Evolutionary conservation across 2,113 vertebrate genomes (phyloP).

Genomic region (Gnathonemus longibarbis): DNA sequence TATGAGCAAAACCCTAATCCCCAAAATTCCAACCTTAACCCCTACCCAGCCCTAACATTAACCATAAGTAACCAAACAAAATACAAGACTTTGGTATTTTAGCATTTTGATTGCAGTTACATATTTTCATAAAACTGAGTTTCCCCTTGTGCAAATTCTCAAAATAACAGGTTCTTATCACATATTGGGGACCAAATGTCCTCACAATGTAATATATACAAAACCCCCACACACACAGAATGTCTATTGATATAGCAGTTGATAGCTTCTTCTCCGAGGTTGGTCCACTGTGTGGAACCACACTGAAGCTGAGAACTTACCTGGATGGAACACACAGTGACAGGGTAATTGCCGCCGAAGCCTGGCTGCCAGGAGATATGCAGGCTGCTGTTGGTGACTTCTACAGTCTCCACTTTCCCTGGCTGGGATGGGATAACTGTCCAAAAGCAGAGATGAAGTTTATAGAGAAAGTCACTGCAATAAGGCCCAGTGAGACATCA

Average conservation of each 20-base stretch:
- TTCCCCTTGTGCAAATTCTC: background rate
- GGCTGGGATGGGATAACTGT: constrained; percentile 71
- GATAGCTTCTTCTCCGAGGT: background rate
- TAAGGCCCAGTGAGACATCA: background rate
- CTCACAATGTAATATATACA: background rate
- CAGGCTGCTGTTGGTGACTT: constrained; percentile 54
- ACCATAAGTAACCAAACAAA: background rate
- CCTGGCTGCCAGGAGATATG: constrained; percentile 68
- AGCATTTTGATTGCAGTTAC: background rate
- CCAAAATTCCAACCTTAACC: background rate
- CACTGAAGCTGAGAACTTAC: constrained; percentile 46
- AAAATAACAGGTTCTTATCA: background rate
- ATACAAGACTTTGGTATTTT: background rate
- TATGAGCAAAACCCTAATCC: background rate
- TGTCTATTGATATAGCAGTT: background rate
- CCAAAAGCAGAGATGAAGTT: background rate
- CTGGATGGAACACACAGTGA: constrained; percentile 71
- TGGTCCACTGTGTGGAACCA: background rate
- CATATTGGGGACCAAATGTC: background rate
- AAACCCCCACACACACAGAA: background rate
- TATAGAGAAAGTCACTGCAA: background rate
- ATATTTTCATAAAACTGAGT: background rate
- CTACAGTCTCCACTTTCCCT: constrained; percentile 43
- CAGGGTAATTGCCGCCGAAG: constrained; percentile 64
- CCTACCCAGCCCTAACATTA: background rate